These are phyloP conservation scores for Hucho hucho DNA, from an alignment of 2,113 vertebrate genomes.

Conservation along the genomic window DNA sequence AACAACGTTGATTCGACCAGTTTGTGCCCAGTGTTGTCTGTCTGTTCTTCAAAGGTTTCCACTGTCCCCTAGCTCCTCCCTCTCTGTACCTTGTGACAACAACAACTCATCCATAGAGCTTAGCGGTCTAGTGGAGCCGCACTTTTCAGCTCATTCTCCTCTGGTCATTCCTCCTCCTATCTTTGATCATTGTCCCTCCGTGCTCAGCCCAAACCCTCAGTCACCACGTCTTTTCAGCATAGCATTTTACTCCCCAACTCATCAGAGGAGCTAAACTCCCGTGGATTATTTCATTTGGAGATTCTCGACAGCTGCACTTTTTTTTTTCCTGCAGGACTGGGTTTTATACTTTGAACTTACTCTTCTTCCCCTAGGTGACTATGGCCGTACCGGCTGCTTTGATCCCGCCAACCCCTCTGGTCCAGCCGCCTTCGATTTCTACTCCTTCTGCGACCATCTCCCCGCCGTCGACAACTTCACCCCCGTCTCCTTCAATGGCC, in stretches of 20 bases:
- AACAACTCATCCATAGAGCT: slow-evolving; percentile 92
- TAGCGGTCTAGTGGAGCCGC: slow-evolving; percentile 68
- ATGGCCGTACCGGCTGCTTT: slow-evolving; percentile 97
- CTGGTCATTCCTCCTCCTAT: slow-evolving; percentile 92
- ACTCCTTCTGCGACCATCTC: slow-evolving; percentile 81
- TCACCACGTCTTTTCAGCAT: slow-evolving; percentile 79
- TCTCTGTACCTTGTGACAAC: slow-evolving; percentile 94
- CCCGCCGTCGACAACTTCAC: slow-evolving; percentile 85
- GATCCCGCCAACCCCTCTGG: slow-evolving; percentile 87
- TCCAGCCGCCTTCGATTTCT: slow-evolving; percentile 84
- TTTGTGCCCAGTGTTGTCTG: slow-evolving; percentile 26
- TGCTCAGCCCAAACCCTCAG: slow-evolving; percentile 77
- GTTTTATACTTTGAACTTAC: slow-evolving; percentile 79
- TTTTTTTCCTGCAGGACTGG: slow-evolving; percentile 59
- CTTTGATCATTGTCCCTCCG: slow-evolving; percentile 92
- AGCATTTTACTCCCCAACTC: slow-evolving; percentile 78
- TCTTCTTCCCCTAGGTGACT: slow-evolving; percentile 80
- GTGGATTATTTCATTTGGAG: slow-evolving; percentile 75
- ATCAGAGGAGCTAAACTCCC: slow-evolving; percentile 74
- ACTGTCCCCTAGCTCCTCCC: slow-evolving; percentile 94
- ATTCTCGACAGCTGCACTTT: slow-evolving; percentile 53
- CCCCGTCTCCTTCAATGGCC: slow-evolving; percentile 82
- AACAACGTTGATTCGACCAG: too few relatives aligned
- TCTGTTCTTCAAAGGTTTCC: slow-evolving; percentile 85
- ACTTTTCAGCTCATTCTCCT: slow-evolving; percentile 96